phyloP scores from a whole-genome alignment of 2,113 vertebrate species.

The Notechis scutatus region DNA sequence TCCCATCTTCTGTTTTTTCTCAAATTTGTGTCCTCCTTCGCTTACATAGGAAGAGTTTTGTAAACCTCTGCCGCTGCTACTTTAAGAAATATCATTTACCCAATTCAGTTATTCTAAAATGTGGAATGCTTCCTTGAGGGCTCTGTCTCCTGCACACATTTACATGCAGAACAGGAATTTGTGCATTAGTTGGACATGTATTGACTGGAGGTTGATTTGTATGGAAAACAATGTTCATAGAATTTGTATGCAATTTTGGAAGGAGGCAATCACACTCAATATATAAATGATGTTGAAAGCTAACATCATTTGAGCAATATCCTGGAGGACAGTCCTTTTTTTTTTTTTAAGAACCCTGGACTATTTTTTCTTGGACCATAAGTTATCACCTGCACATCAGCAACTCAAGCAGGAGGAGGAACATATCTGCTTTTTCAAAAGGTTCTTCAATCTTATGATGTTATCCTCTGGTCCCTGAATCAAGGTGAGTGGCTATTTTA shows the following conservation, averaged over 20 bases:
- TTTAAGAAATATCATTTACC: background rate
- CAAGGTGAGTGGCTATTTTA: background rate
- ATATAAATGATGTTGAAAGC: background rate
- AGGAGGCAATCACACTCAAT: background rate
- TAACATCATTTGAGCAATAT: background rate
- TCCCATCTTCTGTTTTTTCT: background rate
- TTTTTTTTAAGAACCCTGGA: background rate
- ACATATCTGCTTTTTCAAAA: background rate
- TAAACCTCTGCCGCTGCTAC: background rate
- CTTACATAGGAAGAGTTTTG: background rate
- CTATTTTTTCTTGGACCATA: background rate
- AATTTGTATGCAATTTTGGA: background rate
- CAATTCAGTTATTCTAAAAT: background rate
- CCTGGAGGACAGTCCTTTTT: background rate
- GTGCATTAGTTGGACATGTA: background rate
- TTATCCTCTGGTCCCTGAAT: background rate
- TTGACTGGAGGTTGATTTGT: background rate
- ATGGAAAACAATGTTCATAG: background rate
- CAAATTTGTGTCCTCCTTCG: background rate
- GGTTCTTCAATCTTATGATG: background rate
- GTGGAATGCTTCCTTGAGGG: background rate
- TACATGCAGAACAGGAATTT: background rate
- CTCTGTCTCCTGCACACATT: background rate
- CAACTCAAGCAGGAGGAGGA: background rate
- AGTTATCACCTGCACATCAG: background rate